Evolutionary conservation across 1,140 invertebrate species (phyloP), one percentile per base, ranked within the genome.

Genomic region (Ladona fulva): DNA sequence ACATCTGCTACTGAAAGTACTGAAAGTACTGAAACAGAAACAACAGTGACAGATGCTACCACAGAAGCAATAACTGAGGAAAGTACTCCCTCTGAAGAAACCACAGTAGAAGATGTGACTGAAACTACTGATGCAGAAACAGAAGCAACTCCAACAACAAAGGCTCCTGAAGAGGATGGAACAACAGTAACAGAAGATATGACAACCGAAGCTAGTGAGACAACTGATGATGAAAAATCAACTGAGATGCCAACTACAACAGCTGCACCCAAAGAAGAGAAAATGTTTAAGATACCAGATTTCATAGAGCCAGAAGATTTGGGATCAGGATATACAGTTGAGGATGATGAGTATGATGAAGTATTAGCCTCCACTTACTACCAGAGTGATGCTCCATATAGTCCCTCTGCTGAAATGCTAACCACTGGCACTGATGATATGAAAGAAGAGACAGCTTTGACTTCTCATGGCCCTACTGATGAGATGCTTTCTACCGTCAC

Each of bases 41-140:
- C 42, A 44, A 37, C 74, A 42, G 66, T 77, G 19, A 29, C 76
- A 5, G 25, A 74, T 25, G 78, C 77, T 37, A 76, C 77, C 44
- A 77, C 78, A 42, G 79, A 78, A 37, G 80, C 75, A 75, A 78
- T 76, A 22, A 79, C 79, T 59, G 78, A 79, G 74, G 76, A 42
- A 52, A 74, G 14, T 22, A 74, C 78, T n/a, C 77, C 78, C 29
- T 80, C 78, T 42, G 79, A 79, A 37, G 76, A 77, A 42, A 66
- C 80, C 52, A 73, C 59, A 73, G 74, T 76, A 24, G 80, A 75
- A 52, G 78, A 78, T 77, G 44, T 42, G 24, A 78, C 78, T 42
- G 79, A 76, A 22, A 77, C 78, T 12, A 78, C 78, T 1, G 42
- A 25, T 74, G 24, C 78, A 8, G 74, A 66, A 77, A 42, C 37